Evolutionary conservation across 1,140 invertebrate species (phyloP).

Genomic region (Orius insidiosus): DNA sequence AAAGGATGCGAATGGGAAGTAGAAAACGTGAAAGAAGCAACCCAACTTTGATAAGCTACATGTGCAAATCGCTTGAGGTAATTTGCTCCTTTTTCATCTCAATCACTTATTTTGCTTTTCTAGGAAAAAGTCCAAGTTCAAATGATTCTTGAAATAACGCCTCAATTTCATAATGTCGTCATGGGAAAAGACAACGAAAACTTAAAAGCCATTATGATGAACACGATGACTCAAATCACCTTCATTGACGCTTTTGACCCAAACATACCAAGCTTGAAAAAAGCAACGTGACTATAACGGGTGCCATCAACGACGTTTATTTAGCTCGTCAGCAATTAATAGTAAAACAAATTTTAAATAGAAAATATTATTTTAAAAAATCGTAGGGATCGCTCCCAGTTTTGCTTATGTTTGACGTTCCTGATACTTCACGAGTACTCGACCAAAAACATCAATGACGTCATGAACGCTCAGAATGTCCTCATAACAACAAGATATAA

Average conservation of each 20-base stretch:
- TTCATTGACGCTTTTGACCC: constrained; percentile 68
- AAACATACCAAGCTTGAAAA: constrained; percentile 66
- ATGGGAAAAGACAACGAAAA: constrained; percentile 70
- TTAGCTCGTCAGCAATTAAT: constrained; percentile 75
- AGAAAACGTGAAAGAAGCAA: constrained; percentile 74
- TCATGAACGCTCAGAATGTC: constrained; percentile 70
- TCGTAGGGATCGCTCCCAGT: constrained; percentile 77
- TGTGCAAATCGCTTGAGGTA: constrained; percentile 62
- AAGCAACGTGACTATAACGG: constrained; percentile 79
- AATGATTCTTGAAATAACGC: constrained; percentile 84
- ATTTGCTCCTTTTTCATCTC: constrained; percentile 22
- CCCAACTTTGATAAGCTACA: constrained; percentile 57
- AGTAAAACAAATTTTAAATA: constrained; percentile 51
- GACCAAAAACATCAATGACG: constrained; percentile 45
- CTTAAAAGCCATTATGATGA: constrained; percentile 70
- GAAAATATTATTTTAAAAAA: not conserved
- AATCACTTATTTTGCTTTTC: constrained; percentile 18
- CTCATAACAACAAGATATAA: constrained; percentile 66
- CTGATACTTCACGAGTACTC: constrained; percentile 47
- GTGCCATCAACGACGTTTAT: constrained; percentile 74
- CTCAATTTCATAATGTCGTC: constrained; percentile 79
- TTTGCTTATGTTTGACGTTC: constrained; percentile 83
- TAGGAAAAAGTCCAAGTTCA: constrained; percentile 68
- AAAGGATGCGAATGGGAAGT: constrained; percentile 83
- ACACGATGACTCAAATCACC: constrained; percentile 63